Conservation (phyloP, 2,113 vertebrate species). For the Platycercus adscitus region DNA sequence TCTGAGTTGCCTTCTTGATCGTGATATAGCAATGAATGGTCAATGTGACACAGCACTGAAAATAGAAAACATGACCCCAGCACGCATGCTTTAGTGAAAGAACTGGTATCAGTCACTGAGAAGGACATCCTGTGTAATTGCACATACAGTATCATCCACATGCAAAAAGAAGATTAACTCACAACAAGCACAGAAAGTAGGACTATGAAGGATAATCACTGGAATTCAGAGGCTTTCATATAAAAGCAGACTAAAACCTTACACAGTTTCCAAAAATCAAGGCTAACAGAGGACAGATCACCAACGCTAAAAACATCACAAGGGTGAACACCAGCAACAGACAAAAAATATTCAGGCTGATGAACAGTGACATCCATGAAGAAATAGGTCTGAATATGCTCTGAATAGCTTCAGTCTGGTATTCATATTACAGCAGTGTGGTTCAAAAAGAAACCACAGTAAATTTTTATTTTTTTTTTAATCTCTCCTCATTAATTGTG, state of each 20-base stretch:
- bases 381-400: neutral
- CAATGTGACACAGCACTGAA: neutral
- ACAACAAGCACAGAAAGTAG: slow-evolving; percentile 44
- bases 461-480: neutral
- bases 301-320: neutral
- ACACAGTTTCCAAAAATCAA: neutral
- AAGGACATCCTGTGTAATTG: neutral
- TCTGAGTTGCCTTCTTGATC: neutral
- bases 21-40: neutral
- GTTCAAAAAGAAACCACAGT: neutral
- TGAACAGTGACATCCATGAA: neutral
- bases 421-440: rapidly evolving
- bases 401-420: neutral
- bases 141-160: slow-evolving; percentile 6
- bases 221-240: slow-evolving; percentile 19
- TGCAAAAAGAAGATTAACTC: slow-evolving; percentile 55
- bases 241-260: slow-evolving; percentile 38
- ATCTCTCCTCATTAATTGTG: neutral
- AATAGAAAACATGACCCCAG: neutral
- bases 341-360: neutral
- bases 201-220: slow-evolving; percentile 56
- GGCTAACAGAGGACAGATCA: neutral
- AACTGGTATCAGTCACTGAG: neutral
- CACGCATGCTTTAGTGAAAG: neutral
- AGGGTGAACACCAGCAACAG: neutral